Base-by-base conservation (phyloP, 2,797 vertebrate species). In the Danio jaintianensis region DNA sequence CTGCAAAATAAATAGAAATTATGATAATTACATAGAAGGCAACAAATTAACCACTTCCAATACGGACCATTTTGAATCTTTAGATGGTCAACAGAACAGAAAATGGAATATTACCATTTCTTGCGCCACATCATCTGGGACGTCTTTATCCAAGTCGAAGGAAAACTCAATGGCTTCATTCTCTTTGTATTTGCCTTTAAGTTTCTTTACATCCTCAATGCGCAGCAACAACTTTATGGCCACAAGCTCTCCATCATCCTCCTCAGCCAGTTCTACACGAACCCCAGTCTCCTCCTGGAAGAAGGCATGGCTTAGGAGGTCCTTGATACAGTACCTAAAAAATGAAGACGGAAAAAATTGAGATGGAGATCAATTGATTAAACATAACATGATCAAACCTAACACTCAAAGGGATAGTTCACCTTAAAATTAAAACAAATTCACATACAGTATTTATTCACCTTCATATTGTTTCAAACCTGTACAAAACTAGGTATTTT, bases 151-250 rank as follows among this genome's bases (percentile, higher is more conserved):
- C 89, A 99, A 94, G 89, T 99, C 97, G 92, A 99, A 99, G 67
- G 97, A 98, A 93, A 99, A 99, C 85, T 99, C 98, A 81, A 99
- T 98, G 77, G 98, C 97, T 90, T 99, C 97, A 70, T 99, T 99
- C 87, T 99, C 98, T 91, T 99, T 99, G 82, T 99, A 99, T 91
- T 98, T 98, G 84, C 98, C 98, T 91, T 99, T 99, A 18, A 99
- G 94, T 85, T 98, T 98, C 91, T 98, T 98, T 72, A 95, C 94
- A 88, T 99, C 98, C 92, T 99, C 98, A 87, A 99, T 97, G 87
- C 98, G 94, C 80, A 99, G 92, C 97, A 97, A 98, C 73, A 99
- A 92, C 85, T 99, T 99, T 86, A 99, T 98, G 61, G 95, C 95
- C 88, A 96, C 96, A 93, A 98, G 96, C 88, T 97, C 96, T 73